Conservation (phyloP, 2,888 invertebrate genomes). For the Salticus scenicus region DNA sequence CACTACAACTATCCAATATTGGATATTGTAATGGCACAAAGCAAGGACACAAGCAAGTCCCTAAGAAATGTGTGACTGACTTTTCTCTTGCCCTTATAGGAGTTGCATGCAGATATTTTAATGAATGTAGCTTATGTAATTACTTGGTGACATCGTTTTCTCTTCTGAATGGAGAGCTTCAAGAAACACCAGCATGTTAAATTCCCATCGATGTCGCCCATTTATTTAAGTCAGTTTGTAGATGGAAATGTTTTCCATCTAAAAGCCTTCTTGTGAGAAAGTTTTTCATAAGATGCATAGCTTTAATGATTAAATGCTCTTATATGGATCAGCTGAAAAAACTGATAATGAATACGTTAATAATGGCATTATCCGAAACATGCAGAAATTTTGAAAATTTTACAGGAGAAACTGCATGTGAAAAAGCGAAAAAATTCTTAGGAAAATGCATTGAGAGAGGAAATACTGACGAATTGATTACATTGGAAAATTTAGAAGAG, state of each 20-base stretch:
- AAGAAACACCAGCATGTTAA: background rate
- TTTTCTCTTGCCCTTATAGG: background rate
- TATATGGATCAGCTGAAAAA: background rate
- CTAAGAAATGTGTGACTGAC: background rate
- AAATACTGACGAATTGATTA: too few relatives aligned
- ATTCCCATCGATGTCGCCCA: background rate
- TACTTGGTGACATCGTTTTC: too few relatives aligned
- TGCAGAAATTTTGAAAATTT: background rate
- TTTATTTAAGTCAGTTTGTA: background rate
- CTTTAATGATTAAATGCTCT: background rate
- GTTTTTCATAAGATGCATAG: background rate
- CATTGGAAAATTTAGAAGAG: too few relatives aligned
- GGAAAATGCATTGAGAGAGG: too few relatives aligned
- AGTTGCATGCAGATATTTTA: background rate
- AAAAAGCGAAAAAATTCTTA: too few relatives aligned
- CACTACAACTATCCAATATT: background rate
- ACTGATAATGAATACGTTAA: background rate
- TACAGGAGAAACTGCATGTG: background rate
- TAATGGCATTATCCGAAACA: background rate
- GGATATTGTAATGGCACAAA: background rate
- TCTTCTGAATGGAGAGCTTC: background rate
- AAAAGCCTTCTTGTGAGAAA: background rate
- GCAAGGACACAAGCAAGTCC: too few relatives aligned
- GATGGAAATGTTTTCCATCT: background rate
- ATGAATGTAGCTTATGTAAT: too few relatives aligned